phyloP scores from a whole-genome alignment of 2,888 invertebrate species.

The Deroplatys truncata region DNA sequence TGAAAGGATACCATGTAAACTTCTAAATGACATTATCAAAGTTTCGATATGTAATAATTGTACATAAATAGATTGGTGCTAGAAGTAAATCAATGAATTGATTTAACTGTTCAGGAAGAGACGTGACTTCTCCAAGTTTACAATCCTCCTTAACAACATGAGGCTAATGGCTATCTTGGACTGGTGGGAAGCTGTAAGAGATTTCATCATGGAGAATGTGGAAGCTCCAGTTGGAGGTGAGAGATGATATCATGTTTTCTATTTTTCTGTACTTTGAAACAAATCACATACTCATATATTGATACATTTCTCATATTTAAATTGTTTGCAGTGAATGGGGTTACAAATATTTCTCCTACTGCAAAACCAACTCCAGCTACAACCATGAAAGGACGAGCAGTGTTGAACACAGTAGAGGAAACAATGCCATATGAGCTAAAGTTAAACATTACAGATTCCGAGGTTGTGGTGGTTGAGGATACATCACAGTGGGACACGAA shows the following conservation, averaged over 20 bases:
- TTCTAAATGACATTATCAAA: background rate
- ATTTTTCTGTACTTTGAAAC: background rate
- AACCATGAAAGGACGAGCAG: background rate
- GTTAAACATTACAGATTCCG: slow-evolving; percentile 91
- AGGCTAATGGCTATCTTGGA: slow-evolving; percentile 88
- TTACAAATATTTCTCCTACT: background rate
- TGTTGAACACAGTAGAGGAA: slow-evolving; percentile 36
- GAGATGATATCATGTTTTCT: background rate
- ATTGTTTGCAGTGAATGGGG: background rate
- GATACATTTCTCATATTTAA: background rate
- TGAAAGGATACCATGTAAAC: background rate
- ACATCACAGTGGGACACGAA: slow-evolving; percentile 84
- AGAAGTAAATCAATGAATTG: background rate
- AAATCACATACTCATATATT: background rate
- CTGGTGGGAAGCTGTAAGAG: slow-evolving; percentile 83
- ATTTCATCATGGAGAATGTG: slow-evolving; percentile 63
- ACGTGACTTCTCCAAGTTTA: slow-evolving; percentile 66
- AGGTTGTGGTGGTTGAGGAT: slow-evolving; percentile 91
- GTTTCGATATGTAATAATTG: background rate
- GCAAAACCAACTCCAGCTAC: background rate
- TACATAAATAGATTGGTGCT: background rate
- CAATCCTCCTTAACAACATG: slow-evolving; percentile 90
- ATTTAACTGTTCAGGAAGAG: slow-evolving; percentile 50
- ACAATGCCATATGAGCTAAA: slow-evolving; percentile 70
- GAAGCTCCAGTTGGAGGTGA: slow-evolving; percentile 41